Evolutionary conservation across 2,113 vertebrate species (phyloP), one percentile per base, ranked within the genome.

Genomic region (Procavia capensis): DNA sequence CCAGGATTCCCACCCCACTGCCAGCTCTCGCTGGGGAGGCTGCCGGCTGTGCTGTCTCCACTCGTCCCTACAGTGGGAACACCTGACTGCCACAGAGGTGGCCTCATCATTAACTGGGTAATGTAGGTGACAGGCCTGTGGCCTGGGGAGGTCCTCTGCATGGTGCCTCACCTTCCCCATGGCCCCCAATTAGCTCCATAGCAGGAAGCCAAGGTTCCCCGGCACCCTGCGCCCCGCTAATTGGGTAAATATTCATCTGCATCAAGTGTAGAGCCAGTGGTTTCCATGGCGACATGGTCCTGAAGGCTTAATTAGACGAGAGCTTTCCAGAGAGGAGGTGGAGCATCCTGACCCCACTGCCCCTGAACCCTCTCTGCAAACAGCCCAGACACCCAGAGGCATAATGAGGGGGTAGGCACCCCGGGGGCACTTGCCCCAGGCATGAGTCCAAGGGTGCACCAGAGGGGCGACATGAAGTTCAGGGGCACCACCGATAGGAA

Each of bases 251-350:
- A 93, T 70, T 95, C 64, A 43, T 93, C 43, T 14, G 50, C 41
- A 54, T 68, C 0, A 63, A 75, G 85, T 19, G 34, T 61, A 6
- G 3, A 82, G 85, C 22, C 78, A 6, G 45, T 25, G 25, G 96
- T 97, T 95, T 93, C 96, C 94, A 95, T 90, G 97, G 97, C 91
- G 88, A 97, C 94, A 31, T 36, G 25, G 50, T 85, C 68, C 86
- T 82, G 57, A 82, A 68, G 68, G 90, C 68, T 88, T 91, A 41
- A 91, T 27, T 24, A 94, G 92, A 85, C 54, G 11, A 66, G 94
- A 68, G 84, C 64, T 61, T 70, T 59, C 64, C 9, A 19, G 36
- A 79, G 92, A 27, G 89, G 27, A 13, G 0, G 9, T 2, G 39
- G 6, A n/a, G 57, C 19, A 0, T 1, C 39, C 25, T 25, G 8